phyloP scores from a whole-genome alignment of 2,888 invertebrate species.

The Syritta pipiens region DNA sequence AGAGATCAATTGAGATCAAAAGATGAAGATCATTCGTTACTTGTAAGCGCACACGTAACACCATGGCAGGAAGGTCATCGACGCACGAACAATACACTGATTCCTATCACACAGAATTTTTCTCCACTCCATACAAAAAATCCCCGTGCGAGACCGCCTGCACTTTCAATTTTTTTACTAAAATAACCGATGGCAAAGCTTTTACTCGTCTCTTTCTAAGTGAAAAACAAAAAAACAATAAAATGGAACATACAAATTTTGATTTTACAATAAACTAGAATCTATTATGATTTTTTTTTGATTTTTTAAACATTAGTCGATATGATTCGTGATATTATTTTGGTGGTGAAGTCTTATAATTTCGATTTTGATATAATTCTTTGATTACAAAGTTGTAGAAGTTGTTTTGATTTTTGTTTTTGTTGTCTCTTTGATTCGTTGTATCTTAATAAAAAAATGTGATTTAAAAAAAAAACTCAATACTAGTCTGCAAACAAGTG shows the following conservation, averaged over 20 bases:
- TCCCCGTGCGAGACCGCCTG: too few species aligned
- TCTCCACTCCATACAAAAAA: too few species aligned
- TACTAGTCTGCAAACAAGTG: slow-evolving; percentile 60
- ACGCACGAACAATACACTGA: too few species aligned
- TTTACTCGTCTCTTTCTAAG: background rate
- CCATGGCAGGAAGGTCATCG: too few species aligned
- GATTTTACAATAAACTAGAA: slow-evolving; percentile 22
- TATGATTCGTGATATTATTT: slow-evolving; percentile 63
- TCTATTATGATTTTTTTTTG: slow-evolving; percentile 46
- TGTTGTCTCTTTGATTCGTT: slow-evolving; percentile 53
- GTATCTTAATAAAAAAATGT: slow-evolving; percentile 39
- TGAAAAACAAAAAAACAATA: slow-evolving; percentile 4
- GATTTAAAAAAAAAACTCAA: slow-evolving; percentile 23
- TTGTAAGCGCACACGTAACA: too few species aligned
- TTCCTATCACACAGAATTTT: too few species aligned
- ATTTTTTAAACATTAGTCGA: slow-evolving; percentile 54
- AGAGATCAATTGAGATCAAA: too few species aligned
- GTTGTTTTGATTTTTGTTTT: slow-evolving; percentile 15
- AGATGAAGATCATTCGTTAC: too few species aligned
- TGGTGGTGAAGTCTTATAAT: slow-evolving; percentile 68
- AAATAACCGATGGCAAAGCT: too few species aligned
- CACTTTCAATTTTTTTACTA: too few species aligned
- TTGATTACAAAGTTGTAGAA: slow-evolving; percentile 37
- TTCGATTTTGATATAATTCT: slow-evolving; percentile 65
- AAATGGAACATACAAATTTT: background rate